Conservation (phyloP, 92 coral and sea anemone genomes). For the Parazoanthus swiftii region DNA sequence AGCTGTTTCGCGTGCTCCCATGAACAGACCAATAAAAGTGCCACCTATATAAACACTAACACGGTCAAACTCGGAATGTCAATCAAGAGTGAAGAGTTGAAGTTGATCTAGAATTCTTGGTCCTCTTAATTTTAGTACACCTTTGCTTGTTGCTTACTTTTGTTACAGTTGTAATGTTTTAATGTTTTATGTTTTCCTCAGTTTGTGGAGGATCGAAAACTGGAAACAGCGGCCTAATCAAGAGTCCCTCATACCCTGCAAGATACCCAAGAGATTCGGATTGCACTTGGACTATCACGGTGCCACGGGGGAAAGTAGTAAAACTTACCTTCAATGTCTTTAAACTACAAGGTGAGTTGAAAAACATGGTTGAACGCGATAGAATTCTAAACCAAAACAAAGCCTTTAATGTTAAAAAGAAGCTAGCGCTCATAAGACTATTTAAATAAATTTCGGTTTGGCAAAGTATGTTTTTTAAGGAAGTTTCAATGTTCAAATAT, state of each 20-base stretch:
- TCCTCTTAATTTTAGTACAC: too few species aligned
- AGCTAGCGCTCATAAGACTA: too few species aligned
- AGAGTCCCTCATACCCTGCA: conserved; percentile 22
- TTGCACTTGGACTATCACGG: conserved; percentile 31
- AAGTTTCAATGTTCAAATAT: too few species aligned
- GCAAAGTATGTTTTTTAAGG: too few species aligned
- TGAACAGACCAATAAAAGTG: too few species aligned
- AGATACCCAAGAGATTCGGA: conserved; percentile 2
- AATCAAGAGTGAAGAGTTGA: too few species aligned
- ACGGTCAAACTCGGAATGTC: too few species aligned
- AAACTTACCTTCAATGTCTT: conserved; percentile 25
- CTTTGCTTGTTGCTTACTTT: neutral
- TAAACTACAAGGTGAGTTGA: conserved; percentile 15
- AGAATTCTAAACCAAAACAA: neutral
- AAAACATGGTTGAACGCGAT: neutral
- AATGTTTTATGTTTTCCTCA: neutral
- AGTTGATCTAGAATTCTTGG: too few species aligned
- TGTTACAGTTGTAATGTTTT: neutral
- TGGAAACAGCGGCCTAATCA: conserved; percentile 14
- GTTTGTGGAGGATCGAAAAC: conserved; percentile 28
- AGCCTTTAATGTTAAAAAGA: too few species aligned
- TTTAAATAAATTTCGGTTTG: too few species aligned
- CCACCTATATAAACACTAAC: too few species aligned
- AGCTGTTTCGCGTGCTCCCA: too few species aligned
- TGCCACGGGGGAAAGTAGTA: conserved; percentile 17